Percentiles rank a stretch among this genome's conserved stretches.
These are phyloP conservation scores for Thymelicus sylvestris DNA, from an alignment of 2,888 invertebrate genomes.

Conservation along the genomic window DNA sequence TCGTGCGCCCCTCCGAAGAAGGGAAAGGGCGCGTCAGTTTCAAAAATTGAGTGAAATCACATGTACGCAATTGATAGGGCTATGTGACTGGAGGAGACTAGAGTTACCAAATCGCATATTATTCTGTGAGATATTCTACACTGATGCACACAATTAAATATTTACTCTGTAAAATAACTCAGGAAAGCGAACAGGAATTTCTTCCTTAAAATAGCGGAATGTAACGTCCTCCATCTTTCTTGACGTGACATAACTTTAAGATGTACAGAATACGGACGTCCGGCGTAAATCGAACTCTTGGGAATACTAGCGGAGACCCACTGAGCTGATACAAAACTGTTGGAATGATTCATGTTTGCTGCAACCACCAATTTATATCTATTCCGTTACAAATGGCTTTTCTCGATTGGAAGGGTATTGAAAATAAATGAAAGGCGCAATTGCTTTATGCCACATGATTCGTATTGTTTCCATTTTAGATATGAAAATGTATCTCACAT, in stretches of 20 bases:
- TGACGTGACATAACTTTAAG: conserved; percentile 21
- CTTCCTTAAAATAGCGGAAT: neutral
- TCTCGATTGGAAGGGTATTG: conserved; percentile 71
- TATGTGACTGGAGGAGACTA: conserved; percentile 48
- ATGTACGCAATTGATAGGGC: conserved; percentile 79
- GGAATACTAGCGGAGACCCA: conserved; percentile 51
- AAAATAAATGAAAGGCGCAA: conserved; percentile 69
- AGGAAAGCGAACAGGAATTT: neutral
- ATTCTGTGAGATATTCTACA: neutral
- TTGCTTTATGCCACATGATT: conserved; percentile 54
- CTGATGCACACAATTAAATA: too few relatives aligned
- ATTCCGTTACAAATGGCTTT: conserved; percentile 74
- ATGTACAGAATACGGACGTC: conserved; percentile 23
- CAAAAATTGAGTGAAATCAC: conserved; percentile 83
- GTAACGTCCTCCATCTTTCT: conserved; percentile 6
- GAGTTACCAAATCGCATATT: conserved; percentile 2
- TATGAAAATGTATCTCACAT: conserved; percentile 17
- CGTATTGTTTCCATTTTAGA: conserved; percentile 47
- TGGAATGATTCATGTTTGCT: conserved; percentile 69
- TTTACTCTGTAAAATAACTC: neutral
- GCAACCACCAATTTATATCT: conserved; percentile 77
- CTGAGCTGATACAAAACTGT: conserved; percentile 56
- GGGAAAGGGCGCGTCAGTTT: conserved; percentile 77
- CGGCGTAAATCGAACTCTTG: conserved; percentile 33
- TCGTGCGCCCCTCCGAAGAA: conserved; percentile 59